These are phyloP conservation scores for Limnephilus lunatus DNA, from an alignment of 2,888 invertebrate genomes.

Conservation along the genomic window DNA sequence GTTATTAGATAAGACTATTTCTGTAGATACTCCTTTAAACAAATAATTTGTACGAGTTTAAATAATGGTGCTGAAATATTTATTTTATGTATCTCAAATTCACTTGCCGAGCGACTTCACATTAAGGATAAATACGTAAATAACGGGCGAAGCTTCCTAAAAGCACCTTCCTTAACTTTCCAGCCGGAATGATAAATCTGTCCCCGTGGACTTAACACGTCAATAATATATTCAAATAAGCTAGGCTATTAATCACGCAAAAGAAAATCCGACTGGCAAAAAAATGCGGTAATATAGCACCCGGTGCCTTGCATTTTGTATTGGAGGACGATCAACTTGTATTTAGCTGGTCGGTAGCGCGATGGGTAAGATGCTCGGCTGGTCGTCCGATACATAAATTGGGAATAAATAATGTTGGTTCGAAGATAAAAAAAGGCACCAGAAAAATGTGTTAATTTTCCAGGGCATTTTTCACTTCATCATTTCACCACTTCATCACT, in stretches of 20 bases:
- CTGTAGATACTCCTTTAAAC: background rate
- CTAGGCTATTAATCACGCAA: background rate
- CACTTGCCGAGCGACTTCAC: background rate
- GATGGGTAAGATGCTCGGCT: background rate
- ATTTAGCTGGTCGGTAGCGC: background rate
- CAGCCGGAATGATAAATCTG: background rate
- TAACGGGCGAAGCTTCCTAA: background rate
- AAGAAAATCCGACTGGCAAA: background rate
- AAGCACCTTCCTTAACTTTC: background rate
- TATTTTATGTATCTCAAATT: background rate
- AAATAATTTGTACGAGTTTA: background rate
- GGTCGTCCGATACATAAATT: background rate
- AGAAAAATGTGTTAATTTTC: too few species aligned
- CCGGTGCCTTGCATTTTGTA: background rate
- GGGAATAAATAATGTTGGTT: background rate
- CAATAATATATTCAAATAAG: background rate
- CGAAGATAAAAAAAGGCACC: too few species aligned
- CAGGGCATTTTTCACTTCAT: background rate
- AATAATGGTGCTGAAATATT: background rate
- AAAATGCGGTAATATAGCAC: background rate
- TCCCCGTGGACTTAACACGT: background rate
- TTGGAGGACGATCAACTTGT: background rate
- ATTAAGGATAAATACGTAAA: background rate
- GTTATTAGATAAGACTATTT: background rate
- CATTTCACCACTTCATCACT: background rate